A percentile compares a stretch with the other conserved stretches of the same genome.
Conservation (phyloP, 1,140 invertebrate genomes). For the Ostrea edulis region DNA sequence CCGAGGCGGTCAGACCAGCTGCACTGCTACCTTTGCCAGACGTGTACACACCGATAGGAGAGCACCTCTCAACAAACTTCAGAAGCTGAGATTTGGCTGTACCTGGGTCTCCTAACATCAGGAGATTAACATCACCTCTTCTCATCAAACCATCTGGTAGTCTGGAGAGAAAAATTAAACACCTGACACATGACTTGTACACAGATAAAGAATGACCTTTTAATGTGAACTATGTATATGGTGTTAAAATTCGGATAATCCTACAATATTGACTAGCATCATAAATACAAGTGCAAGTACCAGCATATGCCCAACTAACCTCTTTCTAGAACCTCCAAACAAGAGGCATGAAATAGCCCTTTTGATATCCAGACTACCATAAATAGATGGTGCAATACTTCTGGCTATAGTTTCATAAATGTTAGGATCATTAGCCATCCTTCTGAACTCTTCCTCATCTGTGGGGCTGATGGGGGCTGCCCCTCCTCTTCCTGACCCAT, state of each 20-base stretch:
- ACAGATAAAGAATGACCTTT: not conserved
- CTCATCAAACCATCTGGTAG: constrained; percentile 96
- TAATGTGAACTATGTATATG: no score
- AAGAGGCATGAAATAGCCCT: constrained; percentile 97
- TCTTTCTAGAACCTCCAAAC: constrained; percentile 90
- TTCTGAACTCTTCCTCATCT: constrained; percentile 95
- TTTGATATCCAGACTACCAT: constrained; percentile 96
- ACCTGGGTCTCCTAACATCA: constrained; percentile 98
- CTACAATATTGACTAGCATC: no score
- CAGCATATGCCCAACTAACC: constrained; percentile 66
- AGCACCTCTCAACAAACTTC: constrained; percentile 98
- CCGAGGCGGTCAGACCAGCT: constrained; percentile 98
- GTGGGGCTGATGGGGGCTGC: constrained; percentile 79
- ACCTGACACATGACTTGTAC: not conserved
- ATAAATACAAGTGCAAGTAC: no score
- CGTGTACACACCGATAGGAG: constrained; percentile 97
- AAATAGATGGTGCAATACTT: constrained; percentile 98
- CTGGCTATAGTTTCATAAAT: constrained; percentile 94
- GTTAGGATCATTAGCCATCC: constrained; percentile 90
- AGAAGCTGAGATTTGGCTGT: constrained; percentile 99
- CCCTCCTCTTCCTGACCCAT: constrained; percentile 86
- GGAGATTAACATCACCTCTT: constrained; percentile 97
- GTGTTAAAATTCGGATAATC: no score
- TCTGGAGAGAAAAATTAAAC: constrained; percentile 75
- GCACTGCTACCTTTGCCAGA: constrained; percentile 99